Base-by-base conservation (phyloP, 1,140 invertebrate genomes). In the Zaprionus lachaisei region DNA sequence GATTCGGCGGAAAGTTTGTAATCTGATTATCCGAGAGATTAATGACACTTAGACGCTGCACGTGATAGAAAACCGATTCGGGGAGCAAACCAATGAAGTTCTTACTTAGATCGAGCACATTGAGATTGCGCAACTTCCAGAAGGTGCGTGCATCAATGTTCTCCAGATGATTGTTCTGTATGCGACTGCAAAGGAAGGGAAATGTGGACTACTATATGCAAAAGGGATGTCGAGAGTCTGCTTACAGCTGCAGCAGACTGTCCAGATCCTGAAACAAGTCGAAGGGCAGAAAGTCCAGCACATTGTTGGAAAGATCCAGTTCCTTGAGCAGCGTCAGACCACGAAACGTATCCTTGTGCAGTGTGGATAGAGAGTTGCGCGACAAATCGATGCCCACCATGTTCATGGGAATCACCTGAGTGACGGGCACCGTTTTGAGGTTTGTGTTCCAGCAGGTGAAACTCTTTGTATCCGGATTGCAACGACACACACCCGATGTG, bases 261-360 rank as follows among this genome's bases (percentile, higher is more conserved):
- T 95, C 94, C 64, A 97, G 92, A 41, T 96, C 94, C 75, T 96
- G 94, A 67, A 98, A 97, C 68, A 97, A 93, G 71, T 94, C 94
- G 7, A 95, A 93, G 1, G 97, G 96, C 24, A 98, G 92, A 91
- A 96, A 96, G 83, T 97, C 96, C 5, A 97, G 94, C 56, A 95
- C 93, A 91, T 98, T 98, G 83, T 96, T 95, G 65, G 96, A 96
- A 71, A 97, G 93, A 90, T 97, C 97, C 92, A 97, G 93, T 89
- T 97, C 95, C 4, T 93, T 94, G 6, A 97, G 93, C 28, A 95
- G 94, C 0, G 94, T 94, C 89, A 97, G 93, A 5, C 95, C 95
- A 61, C 94, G 94, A 83, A 97, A 97, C 0, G 96, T 95, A 68
- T 96, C 95, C 89, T 96, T 96, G 90, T 97, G 96, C 17, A 97